Evolutionary conservation across 2,797 vertebrate species (phyloP).

Genomic region (Coregonus suidteri): DNA sequence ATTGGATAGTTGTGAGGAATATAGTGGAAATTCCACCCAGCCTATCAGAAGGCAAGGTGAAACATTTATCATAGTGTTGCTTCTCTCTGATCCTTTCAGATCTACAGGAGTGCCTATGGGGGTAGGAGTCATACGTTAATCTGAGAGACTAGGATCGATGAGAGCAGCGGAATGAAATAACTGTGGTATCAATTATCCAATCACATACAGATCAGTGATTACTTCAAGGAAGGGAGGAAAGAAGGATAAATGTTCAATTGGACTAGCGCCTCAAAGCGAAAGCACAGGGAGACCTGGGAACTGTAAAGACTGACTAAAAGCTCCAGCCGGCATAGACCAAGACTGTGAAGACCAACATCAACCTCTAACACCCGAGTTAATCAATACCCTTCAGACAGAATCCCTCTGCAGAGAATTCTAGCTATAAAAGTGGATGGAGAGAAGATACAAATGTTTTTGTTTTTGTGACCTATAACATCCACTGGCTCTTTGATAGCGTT

Average conservation of each 20-base stretch:
- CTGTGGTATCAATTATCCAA: background rate
- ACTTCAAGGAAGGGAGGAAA: background rate
- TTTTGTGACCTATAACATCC: background rate
- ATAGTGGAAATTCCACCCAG: too few species aligned
- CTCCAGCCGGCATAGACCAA: background rate
- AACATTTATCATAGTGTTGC: too few species aligned
- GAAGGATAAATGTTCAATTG: background rate
- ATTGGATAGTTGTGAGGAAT: background rate
- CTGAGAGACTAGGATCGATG: too few species aligned
- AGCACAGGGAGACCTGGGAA: background rate
- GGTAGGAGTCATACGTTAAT: too few species aligned
- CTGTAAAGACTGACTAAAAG: background rate
- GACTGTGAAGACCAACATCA: background rate
- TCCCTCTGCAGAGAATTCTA: background rate
- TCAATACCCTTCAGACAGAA: background rate
- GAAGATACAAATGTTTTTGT: background rate
- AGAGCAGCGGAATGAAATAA: too few species aligned
- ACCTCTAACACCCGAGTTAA: background rate
- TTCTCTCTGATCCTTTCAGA: too few species aligned
- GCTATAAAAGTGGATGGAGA: background rate
- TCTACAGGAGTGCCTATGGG: too few species aligned
- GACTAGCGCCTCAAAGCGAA: background rate
- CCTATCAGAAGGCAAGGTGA: too few species aligned
- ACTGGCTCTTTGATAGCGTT: background rate
- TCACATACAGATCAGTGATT: slow-evolving; percentile 1